Evolutionary conservation across 2,113 vertebrate genomes (phyloP).

Genomic region (Vidua macroura): DNA sequence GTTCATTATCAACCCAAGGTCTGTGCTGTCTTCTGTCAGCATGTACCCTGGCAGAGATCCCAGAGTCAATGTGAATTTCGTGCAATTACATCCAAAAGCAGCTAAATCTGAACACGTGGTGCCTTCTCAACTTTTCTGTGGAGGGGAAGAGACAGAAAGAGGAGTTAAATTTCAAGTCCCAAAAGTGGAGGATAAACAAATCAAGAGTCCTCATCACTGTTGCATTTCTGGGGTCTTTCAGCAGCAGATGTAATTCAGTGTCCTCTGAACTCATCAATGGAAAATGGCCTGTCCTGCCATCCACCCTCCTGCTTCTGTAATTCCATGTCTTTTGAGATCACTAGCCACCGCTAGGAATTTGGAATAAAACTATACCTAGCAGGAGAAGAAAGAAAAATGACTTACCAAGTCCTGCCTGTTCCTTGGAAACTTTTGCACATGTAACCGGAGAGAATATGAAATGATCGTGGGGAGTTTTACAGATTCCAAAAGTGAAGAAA

Average conservation of each 20-base stretch:
- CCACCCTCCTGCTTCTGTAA: conserved; percentile 1
- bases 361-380: background rate
- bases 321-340: conserved; percentile 34
- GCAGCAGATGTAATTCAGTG: background rate
- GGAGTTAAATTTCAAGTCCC: background rate
- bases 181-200: background rate
- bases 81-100: background rate
- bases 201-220: background rate
- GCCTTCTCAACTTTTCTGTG: conserved; percentile 26
- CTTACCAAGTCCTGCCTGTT: conserved; percentile 6
- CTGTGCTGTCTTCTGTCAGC: conserved; percentile 32
- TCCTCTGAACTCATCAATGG: background rate
- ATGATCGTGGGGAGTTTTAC: background rate
- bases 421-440: conserved; percentile 59
- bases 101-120: background rate
- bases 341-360: conserved; percentile 10
- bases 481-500: conserved; percentile 55
- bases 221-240: conserved; percentile 14
- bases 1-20: conserved; percentile 44
- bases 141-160: background rate
- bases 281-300: conserved; percentile 14
- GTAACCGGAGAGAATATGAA: conserved; percentile 43
- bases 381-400: conserved; percentile 32
- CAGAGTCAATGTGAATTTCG: background rate
- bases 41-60: conserved; percentile 30